These are phyloP conservation scores for Bathynomus jamesi DNA, from an alignment of 1,140 invertebrate genomes.

Conservation along the genomic window DNA sequence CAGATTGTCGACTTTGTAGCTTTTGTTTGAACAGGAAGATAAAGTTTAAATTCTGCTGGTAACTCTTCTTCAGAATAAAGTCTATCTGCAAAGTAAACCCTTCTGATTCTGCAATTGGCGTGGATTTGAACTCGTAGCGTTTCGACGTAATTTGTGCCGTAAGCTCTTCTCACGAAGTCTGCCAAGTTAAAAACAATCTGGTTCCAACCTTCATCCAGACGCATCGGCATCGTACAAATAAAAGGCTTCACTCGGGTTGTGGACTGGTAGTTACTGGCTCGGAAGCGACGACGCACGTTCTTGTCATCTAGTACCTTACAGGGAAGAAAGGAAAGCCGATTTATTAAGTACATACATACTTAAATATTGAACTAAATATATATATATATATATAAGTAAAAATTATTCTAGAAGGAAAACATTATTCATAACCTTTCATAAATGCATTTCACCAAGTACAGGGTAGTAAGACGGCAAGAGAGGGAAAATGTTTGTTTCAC, in stretches of 20 bases:
- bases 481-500: too few species aligned
- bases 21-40: slow-evolving; percentile 81
- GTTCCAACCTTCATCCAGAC: slow-evolving; percentile 83
- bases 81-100: slow-evolving; percentile 98
- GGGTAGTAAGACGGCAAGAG: too few species aligned
- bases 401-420: too few species aligned
- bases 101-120: slow-evolving; percentile 94
- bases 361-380: too few species aligned
- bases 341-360: too few species aligned
- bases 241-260: slow-evolving; percentile 64
- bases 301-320: slow-evolving; percentile 58
- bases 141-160: slow-evolving; percentile 99
- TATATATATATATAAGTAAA: too few species aligned
- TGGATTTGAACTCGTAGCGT: slow-evolving; percentile 96
- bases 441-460: too few species aligned
- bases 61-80: slow-evolving; percentile 98
- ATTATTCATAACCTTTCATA: too few species aligned
- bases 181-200: slow-evolving; percentile 95
- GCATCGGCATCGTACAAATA: slow-evolving; percentile 68
- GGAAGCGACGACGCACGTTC: slow-evolving; percentile 57
- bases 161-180: slow-evolving; percentile 94
- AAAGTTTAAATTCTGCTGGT: slow-evolving; percentile 98
- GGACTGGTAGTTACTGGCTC: slow-evolving; percentile 63
- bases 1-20: background rate
- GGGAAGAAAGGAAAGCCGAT: too few species aligned